Percentiles rank a stretch among this genome's conserved stretches.
phyloP scores from a whole-genome alignment of 2,113 vertebrate species.

The Erythrolamprus reginae region DNA sequence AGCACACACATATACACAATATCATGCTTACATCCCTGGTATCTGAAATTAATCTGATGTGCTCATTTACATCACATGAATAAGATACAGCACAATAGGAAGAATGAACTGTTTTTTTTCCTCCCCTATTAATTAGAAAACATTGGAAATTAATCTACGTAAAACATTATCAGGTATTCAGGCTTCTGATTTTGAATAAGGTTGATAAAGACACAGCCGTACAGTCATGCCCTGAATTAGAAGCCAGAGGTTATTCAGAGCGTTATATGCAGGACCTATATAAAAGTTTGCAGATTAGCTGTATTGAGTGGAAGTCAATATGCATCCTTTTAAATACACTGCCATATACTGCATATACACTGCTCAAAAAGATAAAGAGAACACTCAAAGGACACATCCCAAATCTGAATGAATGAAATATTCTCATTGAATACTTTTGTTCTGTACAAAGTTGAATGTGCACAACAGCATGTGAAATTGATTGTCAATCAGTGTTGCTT shows the following conservation, averaged over 20 bases:
- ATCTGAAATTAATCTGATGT: not conserved
- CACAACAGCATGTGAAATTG: too few species aligned
- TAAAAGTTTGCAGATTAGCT: not conserved
- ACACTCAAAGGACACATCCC: too few species aligned
- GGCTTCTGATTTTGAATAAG: not conserved
- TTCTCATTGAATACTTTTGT: too few species aligned
- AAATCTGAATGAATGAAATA: too few species aligned
- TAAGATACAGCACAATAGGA: not conserved
- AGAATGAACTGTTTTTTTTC: not conserved
- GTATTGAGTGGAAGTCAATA: not conserved
- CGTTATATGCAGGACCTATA: not conserved
- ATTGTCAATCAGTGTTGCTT: too few species aligned
- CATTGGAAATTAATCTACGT: not conserved
- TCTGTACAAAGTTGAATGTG: too few species aligned
- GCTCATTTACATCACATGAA: not conserved
- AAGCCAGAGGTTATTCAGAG: not conserved
- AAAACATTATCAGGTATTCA: not conserved
- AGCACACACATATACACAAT: not conserved
- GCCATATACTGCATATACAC: too few species aligned
- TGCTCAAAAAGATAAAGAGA: too few species aligned
- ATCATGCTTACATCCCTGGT: fast-evolving
- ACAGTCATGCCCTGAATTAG: not conserved
- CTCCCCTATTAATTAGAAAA: not conserved
- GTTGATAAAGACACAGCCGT: not conserved
- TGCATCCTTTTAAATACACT: not conserved